A percentile compares a stretch with the other conserved stretches of the same genome.
phyloP scores from a whole-genome alignment of 2,113 vertebrate genomes.

The Platichthys stellatus region DNA sequence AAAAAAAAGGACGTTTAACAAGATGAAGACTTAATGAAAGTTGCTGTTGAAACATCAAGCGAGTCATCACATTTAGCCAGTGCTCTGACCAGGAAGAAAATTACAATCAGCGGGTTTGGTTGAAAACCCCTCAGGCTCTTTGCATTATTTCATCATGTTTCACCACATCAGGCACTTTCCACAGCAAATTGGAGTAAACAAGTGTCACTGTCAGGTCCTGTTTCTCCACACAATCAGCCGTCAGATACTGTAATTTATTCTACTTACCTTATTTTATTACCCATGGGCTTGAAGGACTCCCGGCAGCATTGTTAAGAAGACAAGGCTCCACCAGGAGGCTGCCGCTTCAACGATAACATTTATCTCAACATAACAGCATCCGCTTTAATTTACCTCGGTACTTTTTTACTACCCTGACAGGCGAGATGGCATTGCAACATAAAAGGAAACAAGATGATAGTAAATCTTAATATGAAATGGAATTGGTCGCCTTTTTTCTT shows the following conservation, averaged over 20 bases:
- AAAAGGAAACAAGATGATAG: conserved; percentile 20
- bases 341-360: conserved; percentile 32
- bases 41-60: conserved; percentile 45
- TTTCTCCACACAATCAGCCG: conserved; percentile 9
- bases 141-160: conserved; percentile 14
- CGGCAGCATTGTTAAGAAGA: conserved; percentile 11
- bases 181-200: conserved; percentile 22
- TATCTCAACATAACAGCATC: conserved; percentile 23
- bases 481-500: conserved; percentile 51
- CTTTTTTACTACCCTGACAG: conserved; percentile 16
- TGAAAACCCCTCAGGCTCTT: conserved; percentile 3
- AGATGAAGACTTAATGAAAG: conserved; percentile 20
- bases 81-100: conserved; percentile 9
- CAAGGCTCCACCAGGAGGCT: conserved; percentile 2
- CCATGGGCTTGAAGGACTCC: conserved; percentile 4
- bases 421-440: conserved; percentile 7
- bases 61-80: conserved; percentile 31
- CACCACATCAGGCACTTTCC: conserved; percentile 11
- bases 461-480: conserved; percentile 50
- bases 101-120: conserved; percentile 8
- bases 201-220: conserved; percentile 7
- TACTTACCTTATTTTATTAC: conserved; percentile 20
- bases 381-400: conserved; percentile 22
- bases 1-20: conserved; percentile 1
- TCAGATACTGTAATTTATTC: conserved; percentile 5